Evolutionary conservation across 2,888 invertebrate species (phyloP), one percentile per base, ranked within the genome.

Genomic region (Melieria picta): DNA sequence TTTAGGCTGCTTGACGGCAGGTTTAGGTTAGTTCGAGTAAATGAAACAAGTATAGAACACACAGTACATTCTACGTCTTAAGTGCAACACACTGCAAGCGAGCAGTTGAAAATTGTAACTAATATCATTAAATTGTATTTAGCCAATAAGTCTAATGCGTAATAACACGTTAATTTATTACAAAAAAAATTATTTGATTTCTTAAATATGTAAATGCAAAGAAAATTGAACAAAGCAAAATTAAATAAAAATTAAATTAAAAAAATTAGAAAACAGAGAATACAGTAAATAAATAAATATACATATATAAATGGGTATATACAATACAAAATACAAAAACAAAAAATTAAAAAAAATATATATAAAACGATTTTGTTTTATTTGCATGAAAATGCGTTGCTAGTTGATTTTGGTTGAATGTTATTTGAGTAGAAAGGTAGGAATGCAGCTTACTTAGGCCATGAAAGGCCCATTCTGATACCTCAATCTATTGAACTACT

Each of bases 261-360:
- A 73, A 72, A 73, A 72, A 75, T 73, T 73, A 72, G 75, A 74
- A 72, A 74, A 73, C 73, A 73, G 73, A 75, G 11, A 7, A 46
- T 57, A 43, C 43, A 61, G 16, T 13, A 45, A 62, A 13, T 13
- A 68, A 43, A 67, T 13, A 68, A 52, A 58, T 52, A 30, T 42
- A 52, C n/a, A 16, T 68, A 69, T 30, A 55, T 69, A 56, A 55
- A 63, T 62, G 62, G 61, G 62, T 64, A 70, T 50, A 64, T 63
- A 65, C 16, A 16, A 46, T 48, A 64, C 45, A 48, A 57, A 65
- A 48, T 16, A 5, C 42, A 62, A 69, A 30, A 57, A 45, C 62
- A 62, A 57, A 69, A 63, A 6, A 30, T 13, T 61, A 61, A 62
- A 70, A 52, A 57, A 65, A 57, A 47, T 70, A 69, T 68, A 68